A percentile compares a stretch with the other conserved stretches of the same genome.
Conservation (phyloP, 2,113 vertebrate species). For the Hippocampus abdominalis region DNA sequence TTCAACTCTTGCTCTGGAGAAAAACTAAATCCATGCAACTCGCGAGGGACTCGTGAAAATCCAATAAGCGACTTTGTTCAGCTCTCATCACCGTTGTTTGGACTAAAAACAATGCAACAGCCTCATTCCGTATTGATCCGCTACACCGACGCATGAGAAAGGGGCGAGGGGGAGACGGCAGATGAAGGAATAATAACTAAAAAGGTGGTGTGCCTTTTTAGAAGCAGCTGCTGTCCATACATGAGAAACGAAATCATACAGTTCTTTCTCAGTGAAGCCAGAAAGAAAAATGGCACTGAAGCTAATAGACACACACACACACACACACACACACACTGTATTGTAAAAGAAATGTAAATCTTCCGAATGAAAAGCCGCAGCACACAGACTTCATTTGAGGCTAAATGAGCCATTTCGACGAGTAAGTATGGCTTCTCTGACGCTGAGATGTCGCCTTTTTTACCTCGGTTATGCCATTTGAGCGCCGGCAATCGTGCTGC, state of each 20-base stretch:
- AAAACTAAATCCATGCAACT: conserved; percentile 6
- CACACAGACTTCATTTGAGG: conserved; percentile 53
- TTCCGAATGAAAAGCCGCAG: conserved; percentile 24
- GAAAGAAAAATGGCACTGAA: conserved; percentile 28
- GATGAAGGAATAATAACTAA: conserved; percentile 6
- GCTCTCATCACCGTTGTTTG: conserved; percentile 33
- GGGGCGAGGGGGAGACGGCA: neutral
- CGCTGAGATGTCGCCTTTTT: conserved; percentile 42
- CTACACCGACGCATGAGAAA: neutral
- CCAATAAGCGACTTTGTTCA: conserved; percentile 26
- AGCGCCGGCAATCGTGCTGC: conserved; percentile 43
- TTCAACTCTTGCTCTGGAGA: conserved; percentile 9
- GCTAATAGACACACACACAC: conserved; percentile 30
- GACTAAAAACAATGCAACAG: conserved; percentile 27
- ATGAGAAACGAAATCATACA: conserved; percentile 14
- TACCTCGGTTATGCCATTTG: conserved; percentile 40
- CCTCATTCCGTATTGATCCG: conserved; percentile 32
- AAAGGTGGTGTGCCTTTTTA: conserved; percentile 6
- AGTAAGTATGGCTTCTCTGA: conserved; percentile 33
- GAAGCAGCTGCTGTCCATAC: conserved; percentile 12
- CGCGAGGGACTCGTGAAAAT: conserved; percentile 12
- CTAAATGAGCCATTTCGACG: conserved; percentile 56
- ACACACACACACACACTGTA: conserved; percentile 36
- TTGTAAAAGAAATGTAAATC: conserved; percentile 51
- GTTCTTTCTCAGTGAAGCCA: conserved; percentile 2